These are phyloP conservation scores for Mycteria americana DNA, from an alignment of 2,797 vertebrate species.

Conservation along the genomic window DNA sequence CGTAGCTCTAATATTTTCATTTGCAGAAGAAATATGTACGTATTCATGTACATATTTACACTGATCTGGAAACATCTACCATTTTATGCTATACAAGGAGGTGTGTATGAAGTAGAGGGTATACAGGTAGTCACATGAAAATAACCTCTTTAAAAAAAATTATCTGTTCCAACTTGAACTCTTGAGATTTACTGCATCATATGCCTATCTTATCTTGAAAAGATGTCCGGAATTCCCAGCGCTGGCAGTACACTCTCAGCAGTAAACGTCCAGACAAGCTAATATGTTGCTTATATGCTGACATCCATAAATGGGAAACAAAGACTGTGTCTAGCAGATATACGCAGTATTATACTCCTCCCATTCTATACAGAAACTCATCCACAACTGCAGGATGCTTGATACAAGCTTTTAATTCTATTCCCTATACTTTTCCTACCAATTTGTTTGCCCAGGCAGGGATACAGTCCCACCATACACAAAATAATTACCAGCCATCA, in stretches of 20 bases:
- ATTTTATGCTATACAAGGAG: neutral
- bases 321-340: neutral
- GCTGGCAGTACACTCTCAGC: constrained; percentile 64
- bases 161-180: constrained; percentile 12
- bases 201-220: constrained; percentile 84
- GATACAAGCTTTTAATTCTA: neutral
- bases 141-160: neutral
- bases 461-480: neutral
- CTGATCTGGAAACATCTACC: neutral
- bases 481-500: constrained; percentile 8
- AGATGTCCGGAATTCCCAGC: constrained; percentile 70
- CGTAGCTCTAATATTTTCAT: neutral
- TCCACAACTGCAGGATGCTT: neutral
- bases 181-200: constrained; percentile 27
- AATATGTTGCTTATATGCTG: constrained; percentile 37
- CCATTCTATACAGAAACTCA: neutral
- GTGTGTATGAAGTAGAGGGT: neutral
- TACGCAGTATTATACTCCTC: neutral
- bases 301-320: constrained; percentile 70
- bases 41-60: neutral
- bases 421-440: neutral
- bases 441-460: constrained; percentile 6
- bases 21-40: neutral
- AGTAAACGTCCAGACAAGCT: neutral
- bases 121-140: constrained; percentile 21